Percentiles rank a stretch among this genome's conserved stretches.
Evolutionary conservation across 2,888 invertebrate species (phyloP).

Genomic region (Diarsia mendica): DNA sequence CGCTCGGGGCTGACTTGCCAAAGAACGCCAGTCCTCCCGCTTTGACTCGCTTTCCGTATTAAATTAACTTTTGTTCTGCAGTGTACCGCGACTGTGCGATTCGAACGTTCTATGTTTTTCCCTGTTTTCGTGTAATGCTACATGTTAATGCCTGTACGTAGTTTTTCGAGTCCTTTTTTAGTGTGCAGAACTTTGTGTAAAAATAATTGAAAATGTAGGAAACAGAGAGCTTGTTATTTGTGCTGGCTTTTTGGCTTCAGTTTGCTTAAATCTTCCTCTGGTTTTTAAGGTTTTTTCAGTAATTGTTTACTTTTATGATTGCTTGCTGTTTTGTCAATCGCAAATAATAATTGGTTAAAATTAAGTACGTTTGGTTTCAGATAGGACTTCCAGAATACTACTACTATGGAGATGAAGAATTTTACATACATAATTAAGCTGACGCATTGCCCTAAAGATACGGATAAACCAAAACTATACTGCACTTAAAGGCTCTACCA

Average conservation of each 20-base stretch:
- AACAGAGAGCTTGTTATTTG: conserved; percentile 22
- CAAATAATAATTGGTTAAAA: not conserved
- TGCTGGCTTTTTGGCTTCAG: not conserved
- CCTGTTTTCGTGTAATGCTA: conserved; percentile 51
- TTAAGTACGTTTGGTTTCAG: conserved; percentile 1
- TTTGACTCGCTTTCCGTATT: conserved; percentile 67
- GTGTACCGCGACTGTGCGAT: conserved; percentile 58
- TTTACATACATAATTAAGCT: not conserved
- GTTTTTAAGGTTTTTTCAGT: not conserved
- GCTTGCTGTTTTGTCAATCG: not conserved
- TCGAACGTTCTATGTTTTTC: conserved; percentile 39
- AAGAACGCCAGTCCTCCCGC: conserved; percentile 62
- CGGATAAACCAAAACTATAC: too few relatives aligned
- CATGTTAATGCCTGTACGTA: conserved; percentile 45
- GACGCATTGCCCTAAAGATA: not conserved
- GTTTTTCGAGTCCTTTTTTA: conserved; percentile 33
- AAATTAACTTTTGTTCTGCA: conserved; percentile 69
- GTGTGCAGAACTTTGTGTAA: conserved; percentile 24
- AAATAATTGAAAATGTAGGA: conserved; percentile 28
- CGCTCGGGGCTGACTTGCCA: conserved; percentile 58
- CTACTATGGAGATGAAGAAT: not conserved
- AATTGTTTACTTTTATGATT: not conserved
- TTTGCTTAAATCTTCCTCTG: conserved; percentile 12
- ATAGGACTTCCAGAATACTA: not conserved
- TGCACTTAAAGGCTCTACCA: not conserved